Conservation (phyloP, 2,113 vertebrate species). For the Numida meleagris region DNA sequence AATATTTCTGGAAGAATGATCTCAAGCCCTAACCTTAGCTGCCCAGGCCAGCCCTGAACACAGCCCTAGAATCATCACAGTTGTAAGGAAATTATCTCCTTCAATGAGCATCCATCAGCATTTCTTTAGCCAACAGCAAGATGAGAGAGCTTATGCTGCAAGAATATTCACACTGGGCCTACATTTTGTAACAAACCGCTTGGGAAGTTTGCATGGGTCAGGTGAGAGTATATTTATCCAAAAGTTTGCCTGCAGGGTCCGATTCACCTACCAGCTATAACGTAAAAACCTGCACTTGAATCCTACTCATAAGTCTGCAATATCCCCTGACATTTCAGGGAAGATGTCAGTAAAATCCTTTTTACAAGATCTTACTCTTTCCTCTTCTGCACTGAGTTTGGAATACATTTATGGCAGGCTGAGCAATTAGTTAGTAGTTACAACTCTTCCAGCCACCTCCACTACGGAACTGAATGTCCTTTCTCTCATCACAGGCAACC, state of each 20-base stretch:
- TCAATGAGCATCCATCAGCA: background rate
- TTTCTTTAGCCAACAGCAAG: background rate
- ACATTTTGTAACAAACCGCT: background rate
- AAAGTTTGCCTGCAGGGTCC: rapidly evolving
- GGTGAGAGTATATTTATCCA: background rate
- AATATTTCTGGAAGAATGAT: background rate
- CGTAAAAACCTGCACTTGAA: background rate
- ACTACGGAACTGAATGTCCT: background rate
- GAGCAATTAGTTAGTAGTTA: background rate
- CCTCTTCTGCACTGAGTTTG: background rate
- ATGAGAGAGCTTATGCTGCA: background rate
- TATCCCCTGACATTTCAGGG: background rate
- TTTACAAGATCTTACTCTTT: background rate
- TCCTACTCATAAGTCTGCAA: background rate
- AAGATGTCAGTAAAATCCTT: background rate
- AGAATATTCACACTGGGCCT: background rate
- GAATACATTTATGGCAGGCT: background rate
- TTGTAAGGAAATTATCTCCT: background rate
- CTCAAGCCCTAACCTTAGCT: background rate
- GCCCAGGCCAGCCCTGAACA: background rate
- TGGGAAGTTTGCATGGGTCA: background rate
- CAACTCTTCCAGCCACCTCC: background rate
- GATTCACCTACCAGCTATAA: background rate
- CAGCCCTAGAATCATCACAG: background rate
- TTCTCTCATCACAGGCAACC: background rate